Percentiles rank a stretch among this genome's conserved stretches.
Evolutionary conservation across 1,140 invertebrate genomes (phyloP).

Genomic region (Drosophila bipectinata): DNA sequence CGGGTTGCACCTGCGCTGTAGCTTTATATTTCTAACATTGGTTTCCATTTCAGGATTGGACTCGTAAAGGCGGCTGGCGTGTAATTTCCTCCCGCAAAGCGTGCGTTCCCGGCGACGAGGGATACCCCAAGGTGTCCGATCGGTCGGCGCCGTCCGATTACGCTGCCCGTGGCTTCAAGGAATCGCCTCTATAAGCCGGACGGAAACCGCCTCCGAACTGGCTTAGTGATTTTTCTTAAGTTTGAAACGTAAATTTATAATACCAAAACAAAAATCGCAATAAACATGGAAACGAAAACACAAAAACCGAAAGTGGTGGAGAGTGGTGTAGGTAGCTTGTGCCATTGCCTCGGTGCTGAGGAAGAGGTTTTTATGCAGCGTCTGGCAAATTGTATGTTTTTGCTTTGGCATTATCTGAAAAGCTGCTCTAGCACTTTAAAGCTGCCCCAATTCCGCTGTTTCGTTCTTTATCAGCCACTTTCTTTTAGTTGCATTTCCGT

Average conservation of each 20-base stretch:
- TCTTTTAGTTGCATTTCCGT: constrained; percentile 62
- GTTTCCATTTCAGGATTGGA: constrained; percentile 87
- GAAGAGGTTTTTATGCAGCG: constrained; percentile 50
- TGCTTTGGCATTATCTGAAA: constrained; percentile 10
- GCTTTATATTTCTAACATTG: background rate
- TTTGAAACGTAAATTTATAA: constrained; percentile 54
- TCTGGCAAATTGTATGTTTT: constrained; percentile 29
- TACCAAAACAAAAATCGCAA: constrained; percentile 59
- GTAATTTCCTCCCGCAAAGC: constrained; percentile 84
- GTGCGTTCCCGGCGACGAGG: constrained; percentile 87
- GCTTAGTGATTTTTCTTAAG: constrained; percentile 46
- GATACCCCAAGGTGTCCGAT: constrained; percentile 86
- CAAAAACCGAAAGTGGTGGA: constrained; percentile 1
- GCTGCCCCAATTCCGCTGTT: constrained; percentile 47
- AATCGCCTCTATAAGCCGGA: constrained; percentile 73
- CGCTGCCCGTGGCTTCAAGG: constrained; percentile 88
- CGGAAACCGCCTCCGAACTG: background rate
- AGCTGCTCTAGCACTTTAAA: constrained; percentile 51
- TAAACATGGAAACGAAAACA: constrained; percentile 63
- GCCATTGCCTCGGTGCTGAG: constrained; percentile 42
- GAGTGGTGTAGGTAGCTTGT: constrained; percentile 11
- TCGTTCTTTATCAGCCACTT: constrained; percentile 41
- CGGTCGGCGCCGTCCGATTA: constrained; percentile 87
- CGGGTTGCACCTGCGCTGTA: background rate
- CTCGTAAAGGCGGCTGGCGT: constrained; percentile 88